A percentile compares a stretch with the other conserved stretches of the same genome.
phyloP scores from a whole-genome alignment of 1,140 invertebrate species.

The Trichonephila clavata region DNA sequence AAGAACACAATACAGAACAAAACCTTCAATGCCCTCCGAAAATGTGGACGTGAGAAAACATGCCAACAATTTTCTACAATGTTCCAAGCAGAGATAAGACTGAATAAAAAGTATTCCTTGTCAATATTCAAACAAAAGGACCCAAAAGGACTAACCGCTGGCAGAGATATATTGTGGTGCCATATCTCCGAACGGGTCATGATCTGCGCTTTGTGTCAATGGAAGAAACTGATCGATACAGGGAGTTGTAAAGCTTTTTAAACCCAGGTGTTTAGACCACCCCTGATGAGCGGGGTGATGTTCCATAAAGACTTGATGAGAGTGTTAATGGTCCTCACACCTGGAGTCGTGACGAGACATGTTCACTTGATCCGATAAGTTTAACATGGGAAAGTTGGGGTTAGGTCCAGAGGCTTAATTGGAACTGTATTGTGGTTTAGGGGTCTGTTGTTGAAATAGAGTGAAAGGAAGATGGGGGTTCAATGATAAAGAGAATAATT shows the following conservation, averaged over 20 bases:
- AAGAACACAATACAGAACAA: neutral
- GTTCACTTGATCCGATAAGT: neutral
- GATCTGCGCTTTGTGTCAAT: neutral
- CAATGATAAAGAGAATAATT: neutral
- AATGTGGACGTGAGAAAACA: slow-evolving; percentile 17
- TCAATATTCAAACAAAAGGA: neutral
- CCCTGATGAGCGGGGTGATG: neutral
- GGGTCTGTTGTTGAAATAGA: neutral
- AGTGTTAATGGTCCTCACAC: neutral
- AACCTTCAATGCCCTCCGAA: neutral
- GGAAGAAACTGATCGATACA: neutral
- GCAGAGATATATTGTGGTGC: neutral
- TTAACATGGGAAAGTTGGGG: neutral
- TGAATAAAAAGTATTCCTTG: neutral
- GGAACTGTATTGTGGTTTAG: neutral
- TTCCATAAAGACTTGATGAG: neutral
- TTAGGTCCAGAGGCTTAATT: neutral
- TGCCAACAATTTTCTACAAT: neutral
- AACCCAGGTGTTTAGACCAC: neutral
- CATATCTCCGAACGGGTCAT: neutral
- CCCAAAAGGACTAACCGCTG: neutral
- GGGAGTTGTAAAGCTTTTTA: neutral
- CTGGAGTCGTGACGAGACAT: neutral
- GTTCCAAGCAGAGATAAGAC: slow-evolving; percentile 10
- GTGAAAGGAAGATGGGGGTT: no score